Conservation (phyloP, 1,140 invertebrate genomes). For the Limonius californicus region DNA sequence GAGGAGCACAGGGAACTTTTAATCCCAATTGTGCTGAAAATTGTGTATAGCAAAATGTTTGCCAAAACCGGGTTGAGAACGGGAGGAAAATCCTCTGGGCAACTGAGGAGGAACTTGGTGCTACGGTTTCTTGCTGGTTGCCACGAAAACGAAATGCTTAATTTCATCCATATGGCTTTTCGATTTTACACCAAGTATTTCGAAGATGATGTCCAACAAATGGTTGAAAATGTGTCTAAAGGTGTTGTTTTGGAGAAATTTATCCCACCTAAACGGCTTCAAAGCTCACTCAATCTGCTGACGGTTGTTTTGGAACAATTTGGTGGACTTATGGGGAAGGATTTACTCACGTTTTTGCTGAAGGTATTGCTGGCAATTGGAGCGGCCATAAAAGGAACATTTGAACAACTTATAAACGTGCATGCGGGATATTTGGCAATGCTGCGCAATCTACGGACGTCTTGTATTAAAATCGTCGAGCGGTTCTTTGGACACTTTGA, state of each 20-base stretch:
- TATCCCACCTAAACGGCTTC: constrained; percentile 67
- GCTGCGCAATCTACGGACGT: constrained; percentile 65
- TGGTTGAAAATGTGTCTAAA: constrained; percentile 46
- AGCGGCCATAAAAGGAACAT: constrained; percentile 57
- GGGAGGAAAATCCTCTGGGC: constrained; percentile 66
- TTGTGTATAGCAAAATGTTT: constrained; percentile 87
- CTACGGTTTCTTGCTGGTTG: constrained; percentile 82
- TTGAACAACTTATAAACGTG: constrained; percentile 53
- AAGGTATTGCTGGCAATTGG: constrained; percentile 69
- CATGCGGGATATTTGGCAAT: constrained; percentile 59
- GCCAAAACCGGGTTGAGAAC: constrained; percentile 66
- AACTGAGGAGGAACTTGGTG: constrained; percentile 68
- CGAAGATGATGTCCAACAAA: constrained; percentile 49
- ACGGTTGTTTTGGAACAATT: constrained; percentile 81
- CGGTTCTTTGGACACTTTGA: constrained; percentile 80
- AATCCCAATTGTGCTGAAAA: constrained; percentile 78
- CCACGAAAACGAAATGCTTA: constrained; percentile 69
- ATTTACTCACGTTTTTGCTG: constrained; percentile 65
- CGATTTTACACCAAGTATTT: constrained; percentile 64
- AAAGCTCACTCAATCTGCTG: constrained; percentile 73
- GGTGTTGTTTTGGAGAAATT: constrained; percentile 58
- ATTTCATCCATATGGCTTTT: constrained; percentile 83
- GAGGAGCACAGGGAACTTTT: constrained; percentile 69
- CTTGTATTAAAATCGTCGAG: constrained; percentile 56
- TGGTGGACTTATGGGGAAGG: constrained; percentile 66